phyloP scores from a whole-genome alignment of 2,113 vertebrate genomes.

The Phoxinus phoxinus region DNA sequence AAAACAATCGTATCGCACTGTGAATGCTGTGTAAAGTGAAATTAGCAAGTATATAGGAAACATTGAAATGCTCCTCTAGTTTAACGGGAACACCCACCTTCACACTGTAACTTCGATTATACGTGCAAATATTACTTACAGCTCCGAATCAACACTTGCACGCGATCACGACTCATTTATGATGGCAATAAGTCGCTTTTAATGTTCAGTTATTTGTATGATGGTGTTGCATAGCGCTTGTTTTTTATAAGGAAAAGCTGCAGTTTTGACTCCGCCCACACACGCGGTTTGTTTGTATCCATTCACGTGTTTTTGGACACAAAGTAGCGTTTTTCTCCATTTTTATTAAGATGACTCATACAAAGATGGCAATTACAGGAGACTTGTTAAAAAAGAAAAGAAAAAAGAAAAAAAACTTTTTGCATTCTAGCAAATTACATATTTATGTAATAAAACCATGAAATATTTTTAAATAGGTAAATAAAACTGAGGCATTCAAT shows the following conservation, averaged over 20 bases:
- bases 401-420: too few species aligned
- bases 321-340: background rate
- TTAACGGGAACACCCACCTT: constrained; percentile 32
- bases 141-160: background rate
- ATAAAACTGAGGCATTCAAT: background rate
- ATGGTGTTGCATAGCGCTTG: background rate
- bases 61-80: background rate
- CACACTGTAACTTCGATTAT: background rate
- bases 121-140: background rate
- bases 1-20: background rate
- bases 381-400: background rate
- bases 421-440: background rate
- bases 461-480: background rate
- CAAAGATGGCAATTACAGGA: background rate
- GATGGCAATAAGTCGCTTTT: too few species aligned
- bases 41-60: background rate
- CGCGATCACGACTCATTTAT: background rate
- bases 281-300: background rate
- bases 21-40: background rate
- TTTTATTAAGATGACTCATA: background rate
- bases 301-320: constrained; percentile 34
- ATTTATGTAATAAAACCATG: background rate
- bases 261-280: constrained; percentile 33
- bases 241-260: constrained; percentile 16
- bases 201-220: background rate